Conservation (phyloP, 2,888 invertebrate species). For the Spialia ferax region DNA sequence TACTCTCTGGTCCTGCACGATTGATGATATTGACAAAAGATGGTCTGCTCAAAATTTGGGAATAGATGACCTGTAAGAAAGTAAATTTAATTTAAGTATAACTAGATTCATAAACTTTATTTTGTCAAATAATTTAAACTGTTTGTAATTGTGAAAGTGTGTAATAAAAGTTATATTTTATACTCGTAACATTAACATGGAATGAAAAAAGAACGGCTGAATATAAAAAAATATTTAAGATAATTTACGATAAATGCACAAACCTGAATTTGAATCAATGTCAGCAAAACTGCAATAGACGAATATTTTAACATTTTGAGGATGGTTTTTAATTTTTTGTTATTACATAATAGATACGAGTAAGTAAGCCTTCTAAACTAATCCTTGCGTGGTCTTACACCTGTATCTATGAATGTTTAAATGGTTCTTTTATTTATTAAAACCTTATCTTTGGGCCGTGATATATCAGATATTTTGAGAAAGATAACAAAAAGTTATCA, state of each 20-base stretch:
- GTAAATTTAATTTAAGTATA: neutral
- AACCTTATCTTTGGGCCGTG: neutral
- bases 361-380: neutral
- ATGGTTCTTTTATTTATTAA: neutral
- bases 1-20: constrained; percentile 45
- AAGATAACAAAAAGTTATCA: neutral
- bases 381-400: neutral
- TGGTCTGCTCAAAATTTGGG: constrained; percentile 56
- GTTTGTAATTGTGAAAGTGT: too few relatives aligned
- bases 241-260: neutral
- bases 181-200: too few relatives aligned
- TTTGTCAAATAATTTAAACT: neutral
- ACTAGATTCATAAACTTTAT: neutral
- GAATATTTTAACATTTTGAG: constrained; percentile 27
- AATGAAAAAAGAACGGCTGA: neutral
- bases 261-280: constrained; percentile 37
- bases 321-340: neutral
- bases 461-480: constrained; percentile 3
- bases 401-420: neutral
- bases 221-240: neutral
- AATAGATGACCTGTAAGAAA: constrained; percentile 53
- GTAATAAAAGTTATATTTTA: neutral
- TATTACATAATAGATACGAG: neutral
- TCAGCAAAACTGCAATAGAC: constrained; percentile 9
- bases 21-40: constrained; percentile 50